Evolutionary conservation across 2,888 invertebrate species (phyloP).

Genomic region (Ypsolopha scabrella): DNA sequence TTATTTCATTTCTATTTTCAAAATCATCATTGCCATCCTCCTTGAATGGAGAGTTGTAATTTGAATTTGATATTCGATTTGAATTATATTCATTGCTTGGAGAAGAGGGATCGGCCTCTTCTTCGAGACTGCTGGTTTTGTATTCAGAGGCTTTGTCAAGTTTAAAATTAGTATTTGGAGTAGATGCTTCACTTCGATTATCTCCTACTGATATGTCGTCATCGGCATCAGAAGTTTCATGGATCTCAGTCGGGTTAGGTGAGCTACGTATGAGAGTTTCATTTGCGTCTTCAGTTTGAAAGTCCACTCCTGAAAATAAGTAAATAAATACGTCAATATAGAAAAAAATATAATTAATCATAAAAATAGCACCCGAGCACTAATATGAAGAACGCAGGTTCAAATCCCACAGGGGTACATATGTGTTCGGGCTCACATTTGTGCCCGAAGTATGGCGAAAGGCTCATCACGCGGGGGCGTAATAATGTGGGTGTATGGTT

Average conservation of each 20-base stretch:
- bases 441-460: no score
- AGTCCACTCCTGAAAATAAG: constrained; percentile 23
- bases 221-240: constrained; percentile 42
- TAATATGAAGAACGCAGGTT: no score
- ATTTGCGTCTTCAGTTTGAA: constrained; percentile 32
- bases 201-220: constrained; percentile 61
- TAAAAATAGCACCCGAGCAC: no score
- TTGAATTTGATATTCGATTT: constrained; percentile 34
- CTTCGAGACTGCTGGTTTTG: constrained; percentile 27
- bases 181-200: constrained; percentile 53
- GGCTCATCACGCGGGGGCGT: no score
- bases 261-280: constrained; percentile 23
- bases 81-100: constrained; percentile 33
- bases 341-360: neutral
- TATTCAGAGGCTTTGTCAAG: constrained; percentile 19
- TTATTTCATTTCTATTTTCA: constrained; percentile 1
- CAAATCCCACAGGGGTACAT: no score
- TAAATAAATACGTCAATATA: neutral
- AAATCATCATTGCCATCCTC: constrained; percentile 16
- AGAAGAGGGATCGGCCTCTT: constrained; percentile 32
- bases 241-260: constrained; percentile 26
- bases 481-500: no score
- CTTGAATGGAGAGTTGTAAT: constrained; percentile 49
- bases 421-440: no score
- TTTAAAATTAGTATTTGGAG: constrained; percentile 25